A percentile compares a stretch with the other conserved stretches of the same genome.
These are phyloP conservation scores for Doris montereyensis DNA, from an alignment of 2,888 invertebrate genomes.

Conservation along the genomic window DNA sequence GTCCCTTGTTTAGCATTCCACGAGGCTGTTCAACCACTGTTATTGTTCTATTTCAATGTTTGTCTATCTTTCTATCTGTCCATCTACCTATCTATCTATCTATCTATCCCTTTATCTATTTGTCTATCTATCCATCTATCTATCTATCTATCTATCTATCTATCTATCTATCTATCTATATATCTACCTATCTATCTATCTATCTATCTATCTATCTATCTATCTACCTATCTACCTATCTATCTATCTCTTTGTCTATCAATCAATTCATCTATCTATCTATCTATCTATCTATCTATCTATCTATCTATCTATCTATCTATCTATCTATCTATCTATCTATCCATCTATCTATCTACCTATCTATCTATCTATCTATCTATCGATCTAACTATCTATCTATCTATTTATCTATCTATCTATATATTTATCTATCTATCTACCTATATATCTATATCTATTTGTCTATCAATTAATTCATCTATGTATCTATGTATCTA, in stretches of 20 bases:
- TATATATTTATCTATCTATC: not conserved
- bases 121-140: constrained; percentile 6
- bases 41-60: not conserved
- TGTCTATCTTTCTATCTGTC: not conserved
- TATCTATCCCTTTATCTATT: constrained; percentile 1
- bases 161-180: not conserved
- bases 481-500: too few species aligned
- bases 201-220: not conserved
- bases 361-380: not conserved
- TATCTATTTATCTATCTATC: not conserved
- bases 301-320: not conserved
- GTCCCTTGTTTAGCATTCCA: too few species aligned
- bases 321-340: not conserved
- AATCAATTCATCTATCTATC: not conserved
- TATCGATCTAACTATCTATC: not conserved
- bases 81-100: constrained; percentile 14
- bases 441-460: not conserved
- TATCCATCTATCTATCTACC: not conserved
- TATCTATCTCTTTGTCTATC: not conserved
- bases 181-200: not conserved
- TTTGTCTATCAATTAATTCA: too few species aligned
- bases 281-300: not conserved
- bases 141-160: constrained; percentile 11
- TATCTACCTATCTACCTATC: not conserved
- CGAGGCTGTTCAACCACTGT: too few species aligned